phyloP scores from a whole-genome alignment of 2,113 vertebrate species.

The Speoplatyrhinus poulsoni region DNA sequence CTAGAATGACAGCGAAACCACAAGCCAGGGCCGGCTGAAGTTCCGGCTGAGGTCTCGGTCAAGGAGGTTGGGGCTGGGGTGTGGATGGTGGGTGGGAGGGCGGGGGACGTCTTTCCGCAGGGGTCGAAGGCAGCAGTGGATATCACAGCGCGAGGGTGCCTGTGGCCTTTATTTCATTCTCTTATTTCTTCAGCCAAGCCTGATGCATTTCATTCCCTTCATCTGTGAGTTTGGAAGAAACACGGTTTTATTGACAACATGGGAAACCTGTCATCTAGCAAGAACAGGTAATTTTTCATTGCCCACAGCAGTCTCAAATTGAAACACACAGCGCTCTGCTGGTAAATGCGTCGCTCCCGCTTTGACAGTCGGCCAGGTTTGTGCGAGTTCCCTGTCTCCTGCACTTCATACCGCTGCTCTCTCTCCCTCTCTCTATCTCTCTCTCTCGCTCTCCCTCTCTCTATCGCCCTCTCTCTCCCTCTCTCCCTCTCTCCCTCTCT shows the following conservation, averaged over 20 bases:
- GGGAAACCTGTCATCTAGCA: constrained; percentile 41
- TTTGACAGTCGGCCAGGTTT: constrained; percentile 17
- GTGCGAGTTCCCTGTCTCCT: constrained; percentile 5
- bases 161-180: constrained; percentile 48
- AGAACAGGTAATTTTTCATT: constrained; percentile 32
- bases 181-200: constrained; percentile 19
- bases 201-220: constrained; percentile 50
- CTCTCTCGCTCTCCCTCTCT: constrained; percentile 2
- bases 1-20: constrained; percentile 24
- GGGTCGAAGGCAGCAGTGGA: constrained; percentile 37
- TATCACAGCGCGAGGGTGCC: constrained; percentile 24
- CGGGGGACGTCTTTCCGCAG: constrained; percentile 2
- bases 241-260: constrained; percentile 49
- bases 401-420: constrained; percentile 1
- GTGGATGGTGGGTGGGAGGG: not conserved
- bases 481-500: constrained; percentile 2
- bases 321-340: constrained; percentile 3
- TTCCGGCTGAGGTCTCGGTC: constrained; percentile 33
- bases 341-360: not conserved
- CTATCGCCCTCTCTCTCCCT: not conserved
- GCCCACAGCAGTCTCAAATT: constrained; percentile 19
- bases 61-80: constrained; percentile 4
- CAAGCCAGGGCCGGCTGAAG: constrained; percentile 31
- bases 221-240: constrained; percentile 53
- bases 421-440: constrained; percentile 2